Conservation (phyloP, 2,888 invertebrate species). For the Patella pellucida region DNA sequence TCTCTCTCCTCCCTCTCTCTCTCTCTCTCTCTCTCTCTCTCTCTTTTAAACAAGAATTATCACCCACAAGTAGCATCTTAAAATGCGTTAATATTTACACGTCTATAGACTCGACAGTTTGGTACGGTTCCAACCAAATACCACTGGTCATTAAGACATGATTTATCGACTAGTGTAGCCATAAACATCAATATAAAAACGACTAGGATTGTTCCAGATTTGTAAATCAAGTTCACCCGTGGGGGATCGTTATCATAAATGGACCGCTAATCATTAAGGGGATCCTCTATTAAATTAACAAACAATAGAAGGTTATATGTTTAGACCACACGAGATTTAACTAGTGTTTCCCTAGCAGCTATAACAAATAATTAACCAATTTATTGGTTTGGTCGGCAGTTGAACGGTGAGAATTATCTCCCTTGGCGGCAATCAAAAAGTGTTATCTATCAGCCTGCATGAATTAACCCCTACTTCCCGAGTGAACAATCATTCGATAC, state of each 20-base stretch:
- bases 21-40: no score
- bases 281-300: constrained; percentile 2
- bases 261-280: constrained; percentile 7
- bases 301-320: neutral
- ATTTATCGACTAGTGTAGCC: neutral
- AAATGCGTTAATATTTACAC: no score
- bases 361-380: constrained; percentile 5
- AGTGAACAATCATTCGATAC: constrained; percentile 1
- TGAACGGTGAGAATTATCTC: neutral
- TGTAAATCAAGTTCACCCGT: constrained; percentile 3
- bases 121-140: no score
- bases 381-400: neutral
- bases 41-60: no score
- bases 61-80: no score
- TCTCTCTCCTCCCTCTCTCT: no score
- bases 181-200: neutral
- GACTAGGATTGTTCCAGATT: neutral
- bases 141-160: neutral
- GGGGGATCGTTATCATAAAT: constrained; percentile 5
- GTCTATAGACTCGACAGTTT: no score
- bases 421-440: constrained; percentile 3
- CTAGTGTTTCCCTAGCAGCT: neutral
- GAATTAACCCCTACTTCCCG: neutral
- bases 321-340: neutral
- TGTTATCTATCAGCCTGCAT: neutral